Evolutionary conservation across 2,888 invertebrate species (phyloP).

Genomic region (Tryphoninae sp.): DNA sequence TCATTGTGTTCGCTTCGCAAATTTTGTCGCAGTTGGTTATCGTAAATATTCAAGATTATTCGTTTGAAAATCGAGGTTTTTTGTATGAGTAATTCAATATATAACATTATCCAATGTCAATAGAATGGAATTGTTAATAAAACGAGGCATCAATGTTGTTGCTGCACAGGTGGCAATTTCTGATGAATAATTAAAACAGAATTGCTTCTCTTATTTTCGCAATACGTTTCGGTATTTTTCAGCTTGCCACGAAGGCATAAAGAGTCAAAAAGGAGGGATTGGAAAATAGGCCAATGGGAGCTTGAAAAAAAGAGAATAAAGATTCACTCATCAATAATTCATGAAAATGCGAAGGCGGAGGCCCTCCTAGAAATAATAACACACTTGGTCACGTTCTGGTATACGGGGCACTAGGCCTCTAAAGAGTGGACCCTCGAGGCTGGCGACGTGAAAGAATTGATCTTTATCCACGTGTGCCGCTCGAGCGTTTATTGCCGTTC

Average conservation of each 20-base stretch:
- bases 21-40: no score
- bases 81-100: no score
- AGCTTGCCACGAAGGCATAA: constrained; percentile 21
- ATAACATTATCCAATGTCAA: not conserved
- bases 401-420: constrained; percentile 19
- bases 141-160: no score
- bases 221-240: constrained; percentile 49
- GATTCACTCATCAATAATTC: constrained; percentile 68
- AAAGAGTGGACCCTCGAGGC: constrained; percentile 42
- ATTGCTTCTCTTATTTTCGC: not conserved
- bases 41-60: no score
- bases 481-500: constrained; percentile 19
- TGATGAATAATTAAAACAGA: constrained; percentile 1
- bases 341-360: constrained; percentile 65
- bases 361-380: constrained; percentile 69
- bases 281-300: not conserved
- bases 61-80: no score
- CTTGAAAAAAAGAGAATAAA: constrained; percentile 35
- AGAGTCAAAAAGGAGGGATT: constrained; percentile 15
- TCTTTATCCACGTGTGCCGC: constrained; percentile 52
- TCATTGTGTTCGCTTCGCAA: not conserved
- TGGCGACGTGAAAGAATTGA: constrained; percentile 48
- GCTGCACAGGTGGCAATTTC: no score
- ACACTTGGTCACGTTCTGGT: constrained; percentile 28
- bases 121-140: not conserved